phyloP scores from a whole-genome alignment of 2,888 invertebrate genomes.

The Pediacus dermestoides region DNA sequence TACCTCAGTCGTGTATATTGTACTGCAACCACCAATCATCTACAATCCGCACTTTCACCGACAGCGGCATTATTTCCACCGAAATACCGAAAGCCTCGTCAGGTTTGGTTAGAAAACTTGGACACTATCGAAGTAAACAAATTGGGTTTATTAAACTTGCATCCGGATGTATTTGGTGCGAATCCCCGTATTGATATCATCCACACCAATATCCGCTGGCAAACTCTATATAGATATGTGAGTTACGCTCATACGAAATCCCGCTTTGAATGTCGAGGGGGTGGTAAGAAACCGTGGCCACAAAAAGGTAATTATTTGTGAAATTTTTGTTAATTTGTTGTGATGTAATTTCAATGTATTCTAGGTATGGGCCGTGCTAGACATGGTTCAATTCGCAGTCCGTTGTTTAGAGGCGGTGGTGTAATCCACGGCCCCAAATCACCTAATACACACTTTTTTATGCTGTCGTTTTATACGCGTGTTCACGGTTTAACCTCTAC shows the following conservation, averaged over 20 bases:
- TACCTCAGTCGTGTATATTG: no score
- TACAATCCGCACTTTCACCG: no score
- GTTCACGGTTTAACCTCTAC: conserved; percentile 78
- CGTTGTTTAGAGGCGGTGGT: conserved; percentile 81
- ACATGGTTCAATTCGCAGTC: conserved; percentile 89
- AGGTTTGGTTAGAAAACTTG: conserved; percentile 85
- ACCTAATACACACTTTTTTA: conserved; percentile 87
- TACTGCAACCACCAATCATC: no score
- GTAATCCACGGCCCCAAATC: conserved; percentile 86
- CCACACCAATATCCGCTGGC: conserved; percentile 84
- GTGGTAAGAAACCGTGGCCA: conserved; percentile 93
- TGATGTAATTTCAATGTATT: no score
- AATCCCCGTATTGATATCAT: conserved; percentile 85
- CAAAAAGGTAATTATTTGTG: conserved; percentile 75
- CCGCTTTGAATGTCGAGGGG: conserved; percentile 82
- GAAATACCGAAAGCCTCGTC: conserved; percentile 61
- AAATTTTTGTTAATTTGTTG: no score
- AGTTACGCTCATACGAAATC: conserved; percentile 75
- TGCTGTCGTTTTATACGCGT: conserved; percentile 78
- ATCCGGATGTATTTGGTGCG: conserved; percentile 82
- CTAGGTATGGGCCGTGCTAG: conserved; percentile 72
- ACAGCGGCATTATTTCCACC: conserved; percentile 53
- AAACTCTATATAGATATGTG: conserved; percentile 74
- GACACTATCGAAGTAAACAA: conserved; percentile 72
- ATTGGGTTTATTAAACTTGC: conserved; percentile 81